Evolutionary conservation across 2,888 invertebrate genomes (phyloP).

Genomic region (Margaritifera margaritifera): DNA sequence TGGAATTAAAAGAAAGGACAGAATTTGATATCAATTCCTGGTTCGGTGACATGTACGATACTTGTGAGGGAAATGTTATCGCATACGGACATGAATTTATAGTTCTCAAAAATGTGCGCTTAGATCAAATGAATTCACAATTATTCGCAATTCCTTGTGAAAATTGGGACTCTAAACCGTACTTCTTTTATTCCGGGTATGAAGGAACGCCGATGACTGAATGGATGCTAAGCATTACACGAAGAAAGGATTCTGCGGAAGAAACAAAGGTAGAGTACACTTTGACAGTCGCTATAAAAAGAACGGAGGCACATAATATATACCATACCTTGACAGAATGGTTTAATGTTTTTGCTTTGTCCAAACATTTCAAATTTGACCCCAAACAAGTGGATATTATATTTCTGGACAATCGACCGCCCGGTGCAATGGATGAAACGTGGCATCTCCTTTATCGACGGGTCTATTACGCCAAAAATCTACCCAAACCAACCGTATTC

Average conservation of each 20-base stretch:
- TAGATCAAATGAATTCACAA: conserved; percentile 10
- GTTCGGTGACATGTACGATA: conserved; percentile 13
- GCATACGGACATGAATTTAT: conserved; percentile 32
- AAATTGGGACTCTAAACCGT: conserved; percentile 11
- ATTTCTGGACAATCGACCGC: conserved; percentile 33
- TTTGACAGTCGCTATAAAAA: conserved; percentile 22
- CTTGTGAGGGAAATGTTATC: conserved; percentile 26
- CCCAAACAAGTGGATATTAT: conserved; percentile 20
- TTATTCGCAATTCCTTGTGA: conserved; percentile 28
- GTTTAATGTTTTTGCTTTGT: conserved; percentile 31
- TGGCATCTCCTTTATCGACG: conserved; percentile 29
- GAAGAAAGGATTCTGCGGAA: too few relatives aligned
- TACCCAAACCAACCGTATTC: conserved; percentile 16
- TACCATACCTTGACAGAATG: conserved; percentile 39
- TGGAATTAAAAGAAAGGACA: conserved; percentile 1
- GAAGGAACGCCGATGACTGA: conserved; percentile 29
- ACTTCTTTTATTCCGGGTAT: conserved; percentile 17
- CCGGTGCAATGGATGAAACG: conserved; percentile 27
- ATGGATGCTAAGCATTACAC: conserved; percentile 13
- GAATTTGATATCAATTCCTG: conserved; percentile 18
- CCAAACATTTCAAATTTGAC: conserved; percentile 21
- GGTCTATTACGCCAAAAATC: conserved; percentile 15
- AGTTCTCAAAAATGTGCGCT: conserved; percentile 14
- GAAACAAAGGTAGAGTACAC: too few relatives aligned
- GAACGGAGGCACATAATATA: conserved; percentile 36